These are phyloP conservation scores for Harlomillsia oculata DNA, from an alignment of 1,140 invertebrate genomes.

Conservation along the genomic window DNA sequence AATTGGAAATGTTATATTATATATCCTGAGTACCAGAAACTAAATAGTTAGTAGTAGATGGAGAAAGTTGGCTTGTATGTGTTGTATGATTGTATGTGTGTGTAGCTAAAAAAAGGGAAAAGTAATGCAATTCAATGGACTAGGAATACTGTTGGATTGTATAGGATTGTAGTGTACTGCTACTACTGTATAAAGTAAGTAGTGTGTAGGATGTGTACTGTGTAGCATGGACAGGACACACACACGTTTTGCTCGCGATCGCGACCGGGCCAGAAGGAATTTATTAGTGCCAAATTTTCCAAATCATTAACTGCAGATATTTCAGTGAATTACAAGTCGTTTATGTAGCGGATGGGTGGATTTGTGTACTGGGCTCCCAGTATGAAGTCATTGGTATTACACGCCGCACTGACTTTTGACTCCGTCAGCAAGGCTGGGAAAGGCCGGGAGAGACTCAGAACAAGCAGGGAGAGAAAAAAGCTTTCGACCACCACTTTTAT, in stretches of 20 bases:
- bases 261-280: slow-evolving; percentile 35
- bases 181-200: neutral
- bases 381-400: slow-evolving; percentile 35
- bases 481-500: slow-evolving; percentile 28
- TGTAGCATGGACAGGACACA: too few species aligned
- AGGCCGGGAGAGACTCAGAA: neutral
- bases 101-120: too few species aligned
- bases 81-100: too few species aligned
- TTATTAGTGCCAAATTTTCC: slow-evolving; percentile 39
- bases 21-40: too few species aligned
- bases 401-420: slow-evolving; percentile 36
- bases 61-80: too few species aligned
- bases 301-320: slow-evolving; percentile 38
- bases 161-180: slow-evolving; percentile 7
- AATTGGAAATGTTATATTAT: too few species aligned
- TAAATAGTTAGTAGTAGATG: too few species aligned
- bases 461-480: slow-evolving; percentile 4
- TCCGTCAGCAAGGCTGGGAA: slow-evolving; percentile 34
- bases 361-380: slow-evolving; percentile 28
- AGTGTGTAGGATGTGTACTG: neutral
- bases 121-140: too few species aligned
- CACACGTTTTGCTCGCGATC: too few species aligned
- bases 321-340: slow-evolving; percentile 38
- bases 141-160: neutral
- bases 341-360: slow-evolving; percentile 36